Percentiles rank a stretch among this genome's conserved stretches.
Conservation (phyloP, 30 jellyfish, hydroid and myxozoan genomes). For the Aurelia sp. region DNA sequence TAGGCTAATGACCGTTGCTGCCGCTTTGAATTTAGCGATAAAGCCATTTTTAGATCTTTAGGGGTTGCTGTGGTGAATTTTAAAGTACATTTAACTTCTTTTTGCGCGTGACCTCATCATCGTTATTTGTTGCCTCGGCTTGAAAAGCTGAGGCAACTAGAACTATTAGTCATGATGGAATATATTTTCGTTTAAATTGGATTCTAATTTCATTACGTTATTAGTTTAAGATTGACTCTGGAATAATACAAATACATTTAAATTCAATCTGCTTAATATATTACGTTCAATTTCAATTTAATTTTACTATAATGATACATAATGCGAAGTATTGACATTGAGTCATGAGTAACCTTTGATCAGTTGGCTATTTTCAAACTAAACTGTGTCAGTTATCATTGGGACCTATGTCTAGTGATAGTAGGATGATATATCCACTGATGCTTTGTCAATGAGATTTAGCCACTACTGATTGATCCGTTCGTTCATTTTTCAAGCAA, state of each 20-base stretch:
- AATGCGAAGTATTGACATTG: neutral
- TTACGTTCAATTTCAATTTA: constrained; percentile 52
- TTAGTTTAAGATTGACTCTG: constrained; percentile 34
- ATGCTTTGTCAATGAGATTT: no score
- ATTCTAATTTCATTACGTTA: constrained; percentile 53
- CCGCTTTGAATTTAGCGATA: no score
- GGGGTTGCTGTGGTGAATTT: neutral
- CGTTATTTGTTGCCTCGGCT: constrained; percentile 26
- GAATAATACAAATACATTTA: constrained; percentile 37
- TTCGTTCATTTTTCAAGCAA: no score
- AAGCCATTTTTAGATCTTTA: no score
- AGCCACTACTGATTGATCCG: no score
- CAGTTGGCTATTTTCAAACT: no score
- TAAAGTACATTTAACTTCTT: neutral
- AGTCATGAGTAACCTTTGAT: no score
- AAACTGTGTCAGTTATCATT: no score
- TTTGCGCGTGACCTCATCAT: constrained; percentile 3
- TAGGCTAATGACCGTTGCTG: no score
- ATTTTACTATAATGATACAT: neutral
- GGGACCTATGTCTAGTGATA: no score
- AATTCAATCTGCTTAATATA: constrained; percentile 59
- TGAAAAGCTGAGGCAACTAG: constrained; percentile 32
- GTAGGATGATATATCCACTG: no score
- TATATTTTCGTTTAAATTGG: constrained; percentile 61
- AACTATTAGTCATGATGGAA: constrained; percentile 2